Evolutionary conservation across 2,797 vertebrate species (phyloP).

Genomic region (Acanthis flammea): DNA sequence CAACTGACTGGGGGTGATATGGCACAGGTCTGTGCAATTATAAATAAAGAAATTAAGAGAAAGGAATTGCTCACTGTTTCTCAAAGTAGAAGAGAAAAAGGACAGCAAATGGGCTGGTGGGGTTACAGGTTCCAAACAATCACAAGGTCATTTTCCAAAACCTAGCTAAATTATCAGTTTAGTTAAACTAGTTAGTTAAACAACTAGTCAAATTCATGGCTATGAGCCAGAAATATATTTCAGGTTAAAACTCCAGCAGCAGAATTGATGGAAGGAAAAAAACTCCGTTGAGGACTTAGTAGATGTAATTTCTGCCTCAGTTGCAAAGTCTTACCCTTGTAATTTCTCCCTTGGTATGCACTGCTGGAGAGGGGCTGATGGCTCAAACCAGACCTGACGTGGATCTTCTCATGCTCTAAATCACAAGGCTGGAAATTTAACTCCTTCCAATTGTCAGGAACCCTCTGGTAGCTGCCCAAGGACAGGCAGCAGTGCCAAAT

Average conservation of each 20-base stretch:
- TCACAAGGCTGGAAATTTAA: background rate
- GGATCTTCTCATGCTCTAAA: background rate
- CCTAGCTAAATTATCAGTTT: background rate
- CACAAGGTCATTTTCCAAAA: background rate
- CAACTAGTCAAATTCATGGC: background rate
- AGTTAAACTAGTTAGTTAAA: background rate
- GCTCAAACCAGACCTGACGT: background rate
- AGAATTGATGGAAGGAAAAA: background rate
- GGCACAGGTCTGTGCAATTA: background rate
- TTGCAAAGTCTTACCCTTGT: background rate
- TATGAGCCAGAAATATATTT: background rate
- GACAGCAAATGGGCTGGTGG: background rate
- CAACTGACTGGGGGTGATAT: background rate
- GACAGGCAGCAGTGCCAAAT: background rate
- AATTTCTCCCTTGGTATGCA: background rate
- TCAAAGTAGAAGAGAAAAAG: background rate
- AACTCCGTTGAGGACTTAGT: accelerated
- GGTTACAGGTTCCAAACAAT: background rate
- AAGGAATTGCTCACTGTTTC: background rate
- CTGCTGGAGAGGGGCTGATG: background rate
- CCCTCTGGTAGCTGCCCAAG: background rate
- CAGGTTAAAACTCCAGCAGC: background rate
- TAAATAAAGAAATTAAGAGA: background rate
- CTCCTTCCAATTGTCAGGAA: background rate
- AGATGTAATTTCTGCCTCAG: background rate